A percentile compares a stretch with the other conserved stretches of the same genome.
Conservation (phyloP, 2,113 vertebrate genomes). For the Smithornis capensis region DNA sequence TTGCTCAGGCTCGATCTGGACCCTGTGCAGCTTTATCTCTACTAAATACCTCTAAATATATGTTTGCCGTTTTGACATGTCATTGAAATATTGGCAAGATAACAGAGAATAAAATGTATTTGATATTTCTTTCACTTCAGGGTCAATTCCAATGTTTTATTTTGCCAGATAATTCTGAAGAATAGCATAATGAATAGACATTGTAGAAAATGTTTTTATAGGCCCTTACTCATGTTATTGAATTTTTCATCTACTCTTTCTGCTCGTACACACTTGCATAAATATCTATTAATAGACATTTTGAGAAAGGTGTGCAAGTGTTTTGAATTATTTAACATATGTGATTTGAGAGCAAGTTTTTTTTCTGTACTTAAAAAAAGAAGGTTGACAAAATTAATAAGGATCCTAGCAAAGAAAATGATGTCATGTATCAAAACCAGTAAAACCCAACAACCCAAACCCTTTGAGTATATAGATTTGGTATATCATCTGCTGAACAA, state of each 20-base stretch:
- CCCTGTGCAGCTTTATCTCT: background rate
- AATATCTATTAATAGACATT: background rate
- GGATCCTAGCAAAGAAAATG: background rate
- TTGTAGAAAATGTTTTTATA: background rate
- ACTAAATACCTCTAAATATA: background rate
- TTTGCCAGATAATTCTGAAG: background rate
- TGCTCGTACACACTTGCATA: background rate
- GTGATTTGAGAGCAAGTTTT: background rate
- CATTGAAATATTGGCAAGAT: background rate
- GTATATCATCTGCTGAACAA: background rate
- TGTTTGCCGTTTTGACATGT: rapidly evolving
- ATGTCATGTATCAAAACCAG: background rate
- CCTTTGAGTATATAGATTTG: background rate
- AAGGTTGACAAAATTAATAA: background rate
- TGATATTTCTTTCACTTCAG: background rate
- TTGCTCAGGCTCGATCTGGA: background rate
- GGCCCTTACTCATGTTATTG: background rate
- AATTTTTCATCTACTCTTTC: background rate
- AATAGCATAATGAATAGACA: background rate
- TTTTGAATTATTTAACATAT: background rate
- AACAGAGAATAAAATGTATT: background rate
- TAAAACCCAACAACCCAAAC: background rate
- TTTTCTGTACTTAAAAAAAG: background rate
- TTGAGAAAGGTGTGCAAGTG: background rate
- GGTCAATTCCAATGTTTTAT: background rate